These are phyloP conservation scores for Strix uralensis DNA, from an alignment of 2,113 vertebrate genomes.

Conservation along the genomic window DNA sequence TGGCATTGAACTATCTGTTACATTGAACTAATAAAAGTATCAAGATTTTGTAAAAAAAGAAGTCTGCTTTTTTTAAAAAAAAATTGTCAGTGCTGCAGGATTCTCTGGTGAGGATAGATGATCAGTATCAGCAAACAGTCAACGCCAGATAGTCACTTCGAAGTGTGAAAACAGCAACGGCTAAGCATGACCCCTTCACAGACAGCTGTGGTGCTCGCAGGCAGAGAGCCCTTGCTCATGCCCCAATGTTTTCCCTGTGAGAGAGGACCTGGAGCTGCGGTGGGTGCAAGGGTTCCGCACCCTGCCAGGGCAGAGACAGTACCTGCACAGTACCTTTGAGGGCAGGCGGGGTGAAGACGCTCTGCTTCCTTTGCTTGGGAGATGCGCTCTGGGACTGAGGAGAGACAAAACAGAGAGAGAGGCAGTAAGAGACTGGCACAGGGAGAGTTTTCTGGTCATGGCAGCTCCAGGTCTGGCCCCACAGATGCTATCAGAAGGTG, in stretches of 20 bases:
- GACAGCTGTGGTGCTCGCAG: accelerated
- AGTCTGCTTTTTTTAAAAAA: not conserved
- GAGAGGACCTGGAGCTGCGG: accelerated
- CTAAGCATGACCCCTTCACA: accelerated
- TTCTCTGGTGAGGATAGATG: not conserved
- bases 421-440: accelerated
- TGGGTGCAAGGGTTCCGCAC: not conserved
- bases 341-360: slow-evolving; percentile 81
- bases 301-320: not conserved
- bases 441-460: accelerated
- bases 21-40: not conserved
- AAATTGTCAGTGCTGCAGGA: not conserved
- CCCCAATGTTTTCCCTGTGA: accelerated
- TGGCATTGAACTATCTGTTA: not conserved
- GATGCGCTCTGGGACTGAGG: slow-evolving; percentile 75
- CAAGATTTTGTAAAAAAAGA: not conserved
- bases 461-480: not conserved
- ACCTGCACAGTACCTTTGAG: slow-evolving; percentile 87
- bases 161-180: accelerated
- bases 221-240: accelerated
- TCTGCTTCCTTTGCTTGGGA: slow-evolving; percentile 89
- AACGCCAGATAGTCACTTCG: accelerated
- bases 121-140: accelerated
- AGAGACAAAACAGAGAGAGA: slow-evolving; percentile 5
- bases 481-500: not conserved